phyloP scores from a whole-genome alignment of 2,797 vertebrate species.

The Gallinago nigripennis region DNA sequence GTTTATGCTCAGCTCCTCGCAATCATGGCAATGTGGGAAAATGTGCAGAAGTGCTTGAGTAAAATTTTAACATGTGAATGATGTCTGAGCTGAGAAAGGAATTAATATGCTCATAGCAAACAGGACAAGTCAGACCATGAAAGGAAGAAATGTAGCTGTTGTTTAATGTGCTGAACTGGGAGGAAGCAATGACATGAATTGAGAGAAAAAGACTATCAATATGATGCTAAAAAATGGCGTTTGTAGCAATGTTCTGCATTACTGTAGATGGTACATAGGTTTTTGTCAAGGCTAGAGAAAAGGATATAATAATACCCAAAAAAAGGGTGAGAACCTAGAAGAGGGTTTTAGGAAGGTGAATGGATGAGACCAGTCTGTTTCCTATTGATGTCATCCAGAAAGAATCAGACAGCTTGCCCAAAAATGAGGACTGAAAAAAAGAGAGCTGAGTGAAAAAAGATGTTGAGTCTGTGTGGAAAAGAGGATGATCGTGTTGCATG shows the following conservation, averaged over 20 bases:
- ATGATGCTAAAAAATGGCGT: not conserved
- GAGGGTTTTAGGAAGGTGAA: not conserved
- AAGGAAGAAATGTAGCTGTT: not conserved
- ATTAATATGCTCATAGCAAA: not conserved
- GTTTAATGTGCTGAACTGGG: not conserved
- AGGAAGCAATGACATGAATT: not conserved
- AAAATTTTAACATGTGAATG: not conserved
- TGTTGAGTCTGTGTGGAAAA: not conserved
- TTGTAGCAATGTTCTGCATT: not conserved
- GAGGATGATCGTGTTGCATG: not conserved
- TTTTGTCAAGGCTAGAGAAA: not conserved
- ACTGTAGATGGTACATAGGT: not conserved
- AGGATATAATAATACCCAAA: not conserved
- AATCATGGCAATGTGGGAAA: not conserved
- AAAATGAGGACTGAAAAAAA: not conserved
- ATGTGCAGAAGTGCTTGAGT: not conserved
- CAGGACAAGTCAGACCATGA: not conserved
- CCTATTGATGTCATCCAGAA: not conserved
- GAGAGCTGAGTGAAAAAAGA: constrained; percentile 1
- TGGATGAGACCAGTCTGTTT: not conserved
- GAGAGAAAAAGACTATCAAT: not conserved
- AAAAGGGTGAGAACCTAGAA: not conserved
- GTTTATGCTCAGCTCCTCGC: not conserved
- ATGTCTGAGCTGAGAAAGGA: not conserved
- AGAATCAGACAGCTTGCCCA: not conserved